Evolutionary conservation across 2,113 vertebrate species (phyloP).

Genomic region (Cygnus atratus): DNA sequence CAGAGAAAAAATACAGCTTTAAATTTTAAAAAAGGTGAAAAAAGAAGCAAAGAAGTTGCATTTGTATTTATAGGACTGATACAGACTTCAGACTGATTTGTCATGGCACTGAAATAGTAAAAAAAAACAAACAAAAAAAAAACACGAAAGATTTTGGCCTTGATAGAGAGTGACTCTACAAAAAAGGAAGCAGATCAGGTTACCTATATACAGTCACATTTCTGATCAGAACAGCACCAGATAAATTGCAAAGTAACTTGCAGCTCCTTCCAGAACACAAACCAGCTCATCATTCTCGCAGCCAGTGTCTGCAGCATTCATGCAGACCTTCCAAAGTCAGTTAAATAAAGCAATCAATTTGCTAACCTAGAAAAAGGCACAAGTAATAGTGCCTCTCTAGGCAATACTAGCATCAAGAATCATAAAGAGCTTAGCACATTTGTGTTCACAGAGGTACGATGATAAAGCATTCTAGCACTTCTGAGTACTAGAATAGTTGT

Average conservation of each 20-base stretch:
- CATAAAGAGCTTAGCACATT: not conserved
- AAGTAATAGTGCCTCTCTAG: not conserved
- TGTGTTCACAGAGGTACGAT: not conserved
- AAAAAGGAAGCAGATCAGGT: not conserved
- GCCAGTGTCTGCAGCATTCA: not conserved
- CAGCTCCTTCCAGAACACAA: not conserved
- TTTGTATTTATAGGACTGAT: not conserved
- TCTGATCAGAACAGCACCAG: not conserved
- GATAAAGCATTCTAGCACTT: not conserved
- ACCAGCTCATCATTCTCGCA: not conserved
- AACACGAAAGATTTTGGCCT: not conserved
- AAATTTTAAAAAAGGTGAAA: too few relatives aligned
- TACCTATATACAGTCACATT: not conserved
- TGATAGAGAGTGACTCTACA: not conserved
- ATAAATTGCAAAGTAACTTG: not conserved
- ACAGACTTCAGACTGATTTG: not conserved
- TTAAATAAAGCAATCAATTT: not conserved
- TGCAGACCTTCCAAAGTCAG: not conserved
- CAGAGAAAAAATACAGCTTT: not conserved
- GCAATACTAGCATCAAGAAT: not conserved
- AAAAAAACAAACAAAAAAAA: not conserved
- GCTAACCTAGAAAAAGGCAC: not conserved
- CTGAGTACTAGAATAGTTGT: not conserved
- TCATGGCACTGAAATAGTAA: not conserved
- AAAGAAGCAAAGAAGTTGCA: not conserved